Base-by-base conservation (phyloP, 2,888 invertebrate genomes). In the Exocentrus adspersus region DNA sequence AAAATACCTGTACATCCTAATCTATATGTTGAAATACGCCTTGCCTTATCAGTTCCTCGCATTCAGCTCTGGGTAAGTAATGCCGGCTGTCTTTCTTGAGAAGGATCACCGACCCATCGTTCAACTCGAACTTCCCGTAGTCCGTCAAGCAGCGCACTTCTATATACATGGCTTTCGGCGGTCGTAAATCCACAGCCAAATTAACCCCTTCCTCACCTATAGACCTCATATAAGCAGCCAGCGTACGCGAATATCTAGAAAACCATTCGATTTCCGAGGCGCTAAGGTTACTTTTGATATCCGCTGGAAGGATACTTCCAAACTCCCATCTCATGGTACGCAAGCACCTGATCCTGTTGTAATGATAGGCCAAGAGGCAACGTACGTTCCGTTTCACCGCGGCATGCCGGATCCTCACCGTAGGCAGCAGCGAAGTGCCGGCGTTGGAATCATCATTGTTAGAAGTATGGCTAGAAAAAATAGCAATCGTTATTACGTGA, bases 311-410 rank as follows among this genome's bases (percentile, higher is more conserved):
- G 48, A 96, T 91, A 32, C 95, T 93, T 0, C 98, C 98, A 80
- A 97, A 94, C 77, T 97, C 94, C 98, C 98, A 98, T 48, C 98
- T 87, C 81, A 96, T 87, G n/a, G 92, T 89, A 73, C 92, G 88
- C 17, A 98, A 88, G 76, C 90, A 89, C 70, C 87, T 86, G 80
- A 97, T 85, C 69, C 98, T 86, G 75, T 92, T 93, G 80, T 93
- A 92, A 54, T 94, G 84, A 76, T 94, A 94, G 0, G 93, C 89
- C 0, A 97, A 84, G 0, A 98, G 85, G 78, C 97, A 98, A 30
- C 98, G 87, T 78, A 95, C 92, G 79, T 97, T 95, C 42, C 97
- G 87, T 80, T 94, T 92, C 14, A 97, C 81, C 0, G 93, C 94
- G 30, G 91, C 89, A 81, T 97, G 97, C 10, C 96, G 86, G 45